These are phyloP conservation scores for Drosophila quinaria DNA, from an alignment of 2,888 invertebrate species.

Conservation along the genomic window DNA sequence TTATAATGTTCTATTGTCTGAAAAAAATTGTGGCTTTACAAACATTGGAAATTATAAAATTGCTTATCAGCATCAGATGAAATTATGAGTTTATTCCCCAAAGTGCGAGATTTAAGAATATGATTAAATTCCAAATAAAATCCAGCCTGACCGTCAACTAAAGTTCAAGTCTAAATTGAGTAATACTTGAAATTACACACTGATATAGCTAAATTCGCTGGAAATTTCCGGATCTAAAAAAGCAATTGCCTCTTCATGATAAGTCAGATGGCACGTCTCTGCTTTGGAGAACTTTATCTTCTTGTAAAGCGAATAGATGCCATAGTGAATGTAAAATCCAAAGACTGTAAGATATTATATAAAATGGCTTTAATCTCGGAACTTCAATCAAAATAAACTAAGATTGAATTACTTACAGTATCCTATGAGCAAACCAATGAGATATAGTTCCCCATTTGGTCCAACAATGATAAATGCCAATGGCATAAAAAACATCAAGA, in stretches of 20 bases:
- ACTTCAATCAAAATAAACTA: not conserved
- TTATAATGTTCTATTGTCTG: too few species aligned
- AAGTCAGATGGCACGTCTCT: not conserved
- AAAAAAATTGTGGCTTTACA: too few species aligned
- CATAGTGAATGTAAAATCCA: not conserved
- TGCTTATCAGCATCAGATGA: not conserved
- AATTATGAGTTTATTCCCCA: not conserved
- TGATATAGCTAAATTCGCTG: not conserved
- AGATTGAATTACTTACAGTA: not conserved
- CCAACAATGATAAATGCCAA: not conserved
- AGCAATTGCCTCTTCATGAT: not conserved
- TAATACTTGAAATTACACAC: not conserved
- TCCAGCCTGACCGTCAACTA: not conserved
- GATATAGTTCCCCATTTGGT: not conserved
- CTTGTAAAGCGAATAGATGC: not conserved
- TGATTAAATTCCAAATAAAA: not conserved
- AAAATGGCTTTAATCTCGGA: not conserved
- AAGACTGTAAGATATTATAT: not conserved
- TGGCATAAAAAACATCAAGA: not conserved
- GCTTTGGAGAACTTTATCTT: not conserved
- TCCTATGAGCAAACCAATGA: not conserved
- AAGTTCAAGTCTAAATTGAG: not conserved
- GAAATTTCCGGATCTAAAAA: too few species aligned
- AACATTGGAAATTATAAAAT: too few species aligned
- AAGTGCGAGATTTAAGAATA: not conserved